Base-by-base conservation (phyloP, 2,888 invertebrate species). In the Nomada fabriciana region DNA sequence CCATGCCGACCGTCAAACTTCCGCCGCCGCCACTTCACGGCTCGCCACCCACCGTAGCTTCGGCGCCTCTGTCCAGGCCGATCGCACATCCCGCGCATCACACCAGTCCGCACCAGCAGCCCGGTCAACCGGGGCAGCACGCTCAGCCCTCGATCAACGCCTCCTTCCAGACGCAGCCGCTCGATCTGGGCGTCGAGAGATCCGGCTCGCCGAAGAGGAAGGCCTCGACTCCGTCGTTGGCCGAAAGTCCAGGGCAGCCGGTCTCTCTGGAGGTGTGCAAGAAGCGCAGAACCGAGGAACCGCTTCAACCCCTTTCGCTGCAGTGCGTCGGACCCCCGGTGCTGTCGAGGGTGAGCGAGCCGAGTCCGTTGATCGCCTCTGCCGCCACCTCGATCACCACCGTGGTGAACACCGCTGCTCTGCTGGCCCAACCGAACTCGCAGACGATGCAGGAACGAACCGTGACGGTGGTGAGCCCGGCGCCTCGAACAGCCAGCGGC, bases 91-190 rank as follows among this genome's bases (percentile, higher is more conserved):
- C 88, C 11, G 84, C 84, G 71, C 86, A 86, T 55, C 84, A 80
- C 9, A 80, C 86, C 59, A 82, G 78, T 42, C 83, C 86, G 0
- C 88, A 86, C 7, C 88, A 90, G 71, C 90, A 89, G 25, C 80
- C 90, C 7, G 89, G 88, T 61, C 91, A 88, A 64, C 83, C 89
- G 81, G 84, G 84, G 64, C 89, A 83, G 47, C 88, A 74, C 76
- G 77, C 67, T 69, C 89, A 75, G 42, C 81, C 85, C 0, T 83
- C 76, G 25, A 69, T 83, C 52, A 91, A 94, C 73, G 94, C 95
- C 83, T 92, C 94, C 69, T 96, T 96, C 91, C 97, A 97, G 94
- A 97, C 97, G 76, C 97, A 97, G 91, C 97, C 97, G 15, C 94
- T 97, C 50, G 97, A 97, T 93, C 95, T 97, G 75, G 97, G 97